phyloP scores from a whole-genome alignment of 2,113 vertebrate genomes.

The Notothenia coriiceps region DNA sequence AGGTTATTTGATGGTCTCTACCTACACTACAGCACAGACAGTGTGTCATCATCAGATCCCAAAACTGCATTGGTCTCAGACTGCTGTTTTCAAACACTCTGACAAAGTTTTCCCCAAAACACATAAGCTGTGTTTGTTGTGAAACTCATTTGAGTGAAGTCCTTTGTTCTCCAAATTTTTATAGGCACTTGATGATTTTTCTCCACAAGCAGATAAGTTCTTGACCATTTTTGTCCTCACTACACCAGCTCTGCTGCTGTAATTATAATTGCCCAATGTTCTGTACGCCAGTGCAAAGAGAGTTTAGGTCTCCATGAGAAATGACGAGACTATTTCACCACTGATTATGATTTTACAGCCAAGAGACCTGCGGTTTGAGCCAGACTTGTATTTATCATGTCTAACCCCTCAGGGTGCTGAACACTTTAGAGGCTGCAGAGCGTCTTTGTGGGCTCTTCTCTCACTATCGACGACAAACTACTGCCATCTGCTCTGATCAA shows the following conservation, averaged over 20 bases:
- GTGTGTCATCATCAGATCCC: constrained; percentile 3
- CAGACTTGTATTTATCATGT: constrained; percentile 60
- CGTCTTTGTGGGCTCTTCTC: constrained; percentile 32
- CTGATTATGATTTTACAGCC: constrained; percentile 63
- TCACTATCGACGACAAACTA: constrained; percentile 52
- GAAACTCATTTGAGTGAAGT: too few species aligned
- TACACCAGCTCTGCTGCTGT: constrained; percentile 17
- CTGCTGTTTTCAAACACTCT: constrained; percentile 28
- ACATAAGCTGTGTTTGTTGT: background rate
- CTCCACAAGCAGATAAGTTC: background rate
- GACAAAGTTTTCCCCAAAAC: constrained; percentile 47
- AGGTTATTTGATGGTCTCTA: background rate
- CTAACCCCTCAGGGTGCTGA: constrained; percentile 48
- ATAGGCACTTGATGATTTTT: background rate
- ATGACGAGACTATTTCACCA: constrained; percentile 51
- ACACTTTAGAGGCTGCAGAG: constrained; percentile 25
- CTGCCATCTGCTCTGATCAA: constrained; percentile 74
- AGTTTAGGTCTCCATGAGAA: constrained; percentile 35
- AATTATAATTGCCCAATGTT: constrained; percentile 33
- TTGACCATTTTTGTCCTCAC: constrained; percentile 28
- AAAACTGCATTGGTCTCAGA: constrained; percentile 5
- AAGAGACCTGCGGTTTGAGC: constrained; percentile 59
- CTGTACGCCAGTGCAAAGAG: background rate
- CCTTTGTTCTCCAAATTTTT: too few species aligned
- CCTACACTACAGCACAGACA: background rate